phyloP scores from a whole-genome alignment of 2,888 invertebrate species.

The Caenorhabditis zanzibari region DNA sequence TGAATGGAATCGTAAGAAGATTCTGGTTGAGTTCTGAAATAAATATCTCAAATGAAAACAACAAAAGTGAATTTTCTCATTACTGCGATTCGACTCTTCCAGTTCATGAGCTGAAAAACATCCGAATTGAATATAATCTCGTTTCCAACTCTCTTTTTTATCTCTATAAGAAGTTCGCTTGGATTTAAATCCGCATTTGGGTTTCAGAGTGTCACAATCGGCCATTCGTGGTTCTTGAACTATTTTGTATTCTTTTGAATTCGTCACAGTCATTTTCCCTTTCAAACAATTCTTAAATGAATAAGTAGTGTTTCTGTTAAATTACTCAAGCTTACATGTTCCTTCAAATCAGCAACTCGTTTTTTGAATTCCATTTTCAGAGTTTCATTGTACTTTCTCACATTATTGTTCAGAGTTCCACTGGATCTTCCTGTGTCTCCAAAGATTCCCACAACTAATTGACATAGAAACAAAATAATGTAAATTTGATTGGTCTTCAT shows the following conservation, averaged over 20 bases:
- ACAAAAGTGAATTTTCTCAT: neutral
- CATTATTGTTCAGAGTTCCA: neutral
- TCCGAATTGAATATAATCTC: neutral
- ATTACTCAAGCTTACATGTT: neutral
- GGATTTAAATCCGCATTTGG: neutral
- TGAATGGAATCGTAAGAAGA: neutral
- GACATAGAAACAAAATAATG: neutral
- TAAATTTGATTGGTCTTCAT: slow-evolving; percentile 6
- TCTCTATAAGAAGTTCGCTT: neutral
- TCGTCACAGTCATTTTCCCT: neutral
- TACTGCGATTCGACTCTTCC: neutral
- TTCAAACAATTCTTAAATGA: neutral
- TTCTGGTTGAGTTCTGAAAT: neutral
- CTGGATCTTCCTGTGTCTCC: neutral
- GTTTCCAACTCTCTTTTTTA: too few species aligned
- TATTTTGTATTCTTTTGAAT: neutral
- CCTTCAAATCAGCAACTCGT: neutral
- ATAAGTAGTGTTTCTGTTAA: neutral
- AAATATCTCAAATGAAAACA: neutral
- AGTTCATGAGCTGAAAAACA: slow-evolving; percentile 4
- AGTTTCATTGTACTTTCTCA: neutral
- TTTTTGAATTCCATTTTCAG: neutral
- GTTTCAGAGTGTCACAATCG: neutral
- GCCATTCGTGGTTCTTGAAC: neutral
- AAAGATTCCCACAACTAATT: neutral